Evolutionary conservation across 2,113 vertebrate genomes (phyloP).

Genomic region (Callipepla squamata): DNA sequence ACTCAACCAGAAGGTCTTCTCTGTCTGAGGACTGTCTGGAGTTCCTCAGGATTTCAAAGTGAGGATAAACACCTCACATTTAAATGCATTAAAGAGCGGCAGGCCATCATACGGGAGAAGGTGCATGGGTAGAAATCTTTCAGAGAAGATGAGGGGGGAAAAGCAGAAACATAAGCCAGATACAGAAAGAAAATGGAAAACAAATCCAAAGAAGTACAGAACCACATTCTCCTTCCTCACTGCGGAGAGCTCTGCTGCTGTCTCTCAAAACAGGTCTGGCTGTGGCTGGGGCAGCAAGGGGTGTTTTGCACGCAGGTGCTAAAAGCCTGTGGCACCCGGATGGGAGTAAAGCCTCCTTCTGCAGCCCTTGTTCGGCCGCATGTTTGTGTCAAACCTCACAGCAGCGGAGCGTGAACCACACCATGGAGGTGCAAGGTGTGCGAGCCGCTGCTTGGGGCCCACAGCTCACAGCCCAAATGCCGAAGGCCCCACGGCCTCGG

Average conservation of each 20-base stretch:
- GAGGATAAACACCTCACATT: neutral
- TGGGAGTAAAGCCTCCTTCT: neutral
- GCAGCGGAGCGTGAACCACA: neutral
- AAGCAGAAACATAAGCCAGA: neutral
- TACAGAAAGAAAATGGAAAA: neutral
- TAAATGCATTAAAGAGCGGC: neutral
- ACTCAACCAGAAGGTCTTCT: neutral
- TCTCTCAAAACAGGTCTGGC: neutral
- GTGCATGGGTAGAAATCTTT: neutral
- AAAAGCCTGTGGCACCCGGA: neutral
- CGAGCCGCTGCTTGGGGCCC: rapidly evolving
- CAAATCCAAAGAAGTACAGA: neutral
- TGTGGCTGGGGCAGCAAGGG: neutral
- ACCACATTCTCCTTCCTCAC: neutral
- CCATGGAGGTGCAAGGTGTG: neutral
- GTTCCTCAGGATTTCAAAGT: neutral
- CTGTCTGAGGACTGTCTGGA: neutral
- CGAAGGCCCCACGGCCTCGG: rapidly evolving
- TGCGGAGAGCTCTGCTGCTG: rapidly evolving
- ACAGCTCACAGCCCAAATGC: rapidly evolving
- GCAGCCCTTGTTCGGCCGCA: slow-evolving; percentile 46
- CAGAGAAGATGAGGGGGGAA: neutral
- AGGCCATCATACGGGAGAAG: neutral
- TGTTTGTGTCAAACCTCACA: slow-evolving; percentile 65
- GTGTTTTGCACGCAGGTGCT: neutral